Evolutionary conservation across 2,888 invertebrate genomes (phyloP), one percentile per base, ranked within the genome.

Genomic region (Platycnemis pennipes): DNA sequence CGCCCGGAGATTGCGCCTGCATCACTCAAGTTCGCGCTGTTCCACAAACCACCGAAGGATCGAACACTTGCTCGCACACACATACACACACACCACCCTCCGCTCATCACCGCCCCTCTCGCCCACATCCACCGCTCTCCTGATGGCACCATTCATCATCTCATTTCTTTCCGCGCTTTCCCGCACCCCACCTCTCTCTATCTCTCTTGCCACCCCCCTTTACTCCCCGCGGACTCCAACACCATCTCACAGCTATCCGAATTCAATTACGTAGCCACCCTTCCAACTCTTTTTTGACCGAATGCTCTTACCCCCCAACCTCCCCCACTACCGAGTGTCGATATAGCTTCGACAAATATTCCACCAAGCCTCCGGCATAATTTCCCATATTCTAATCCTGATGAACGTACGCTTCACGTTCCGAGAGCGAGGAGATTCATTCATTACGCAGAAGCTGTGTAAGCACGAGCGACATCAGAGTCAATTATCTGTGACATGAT

Each of bases 131-230:
- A 31, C 77, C 77, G 11, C 77, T 37, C 77, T 37, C 22, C 37
- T 77, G 77, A 77, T 77, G 77, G 37, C 77, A 13, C 31, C 37
- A 77, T 77, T 77, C 77, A 77, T 77, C 37, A 77, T 77, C 37
- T 77, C 77, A 77, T 31, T 77, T 77, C 77, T 77, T 37, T 77
- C 31, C 37, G 26, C n/a, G 37, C 77, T 77, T 63, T n/a, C 63
- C 22, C 63, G 26, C 56, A 56, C 63, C 22, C 7, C 63, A 63
- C 19, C 63, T 63, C 63, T 13, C 31, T 37, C 11, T 77, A 13
- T 77, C 77, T 77, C 37, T 4, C 77, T 77, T 26, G 31, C 77
- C 77, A 22, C 22, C n/a, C 63, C 7, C 63, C 5, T 5, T 7
- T 19, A 22, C 22, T 77, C 37, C 77, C 77, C 77, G 16, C 31